Evolutionary conservation across 2,113 vertebrate species (phyloP), one percentile per base, ranked within the genome.

Genomic region (Brachypodius melanocephalos): DNA sequence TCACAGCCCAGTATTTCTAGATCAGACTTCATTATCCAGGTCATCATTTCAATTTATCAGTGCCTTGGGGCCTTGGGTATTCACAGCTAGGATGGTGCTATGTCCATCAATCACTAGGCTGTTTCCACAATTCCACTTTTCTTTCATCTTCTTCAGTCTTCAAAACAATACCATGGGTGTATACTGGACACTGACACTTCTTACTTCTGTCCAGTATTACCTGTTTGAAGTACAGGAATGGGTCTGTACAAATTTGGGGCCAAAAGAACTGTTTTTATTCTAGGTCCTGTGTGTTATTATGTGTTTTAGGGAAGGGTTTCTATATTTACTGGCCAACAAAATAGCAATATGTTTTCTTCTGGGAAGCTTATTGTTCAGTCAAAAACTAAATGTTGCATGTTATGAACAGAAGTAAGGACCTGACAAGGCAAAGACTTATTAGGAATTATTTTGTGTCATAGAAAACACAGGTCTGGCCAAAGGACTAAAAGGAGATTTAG

Each of bases 1-100:
- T 96, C 83, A 66, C 62, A 69, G 94, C 28, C 42, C 14, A 3
- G 14, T 94, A 96, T 93, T 96, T 97, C 96, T 92, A 89, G 88
- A 94, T 93, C 91, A 95, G 76, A 94, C 90, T 92, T 96, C 92
- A 85, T 96, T 91, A 96, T 82, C 94, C 89, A 97, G 94, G 92
- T 83, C 94, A 95, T 96, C 94, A 92, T 94, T 96, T 96, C 94
- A 96, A 95, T 97, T 96, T 95, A 96, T 94, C 92, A 94, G 54
- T 74, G 85, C 95, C 97, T 90, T 82, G 49, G 67, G 93, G 90
- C 86, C 79, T 87, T 79, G 69, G 77, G 51, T 90, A 86, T 92
- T 93, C 86, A 89, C 91, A 88, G 93, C 63, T 76, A 93, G 74
- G 89, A 67, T 68, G 77, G 92, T 90, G 78, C 86, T 89, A 65